Evolutionary conservation across 2,113 vertebrate species (phyloP), one percentile per base, ranked within the genome.

Genomic region (Pelusios castaneus): DNA sequence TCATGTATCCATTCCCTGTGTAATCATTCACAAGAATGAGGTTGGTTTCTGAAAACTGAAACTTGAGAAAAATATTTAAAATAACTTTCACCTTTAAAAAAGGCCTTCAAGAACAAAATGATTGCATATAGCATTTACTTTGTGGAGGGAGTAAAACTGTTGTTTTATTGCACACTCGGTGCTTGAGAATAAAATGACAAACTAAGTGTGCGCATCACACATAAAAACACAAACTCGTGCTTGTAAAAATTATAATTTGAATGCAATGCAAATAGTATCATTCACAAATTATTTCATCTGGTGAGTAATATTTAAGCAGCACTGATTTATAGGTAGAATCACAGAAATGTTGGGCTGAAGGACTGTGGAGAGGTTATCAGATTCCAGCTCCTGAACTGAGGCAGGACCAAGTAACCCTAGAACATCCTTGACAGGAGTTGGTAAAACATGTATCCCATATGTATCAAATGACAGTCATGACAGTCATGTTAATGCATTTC

Each of bases 21-120:
- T 49, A 85, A 67, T 91, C 60, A 84, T 85, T 94, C 96, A 77
- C 75, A 96, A 95, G 49, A 91, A 41, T 51, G 88, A 82, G 27
- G 47, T 82, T 82, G 93, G 73, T n/a, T 60, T 25, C 1, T 34
- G 34, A 52, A 95, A 80, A 90, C 17, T 10, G 1, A 91, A 79
- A 10, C 70, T 87, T 80, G 51, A 84, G 22, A 21, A 47, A 93
- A 80, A 8, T 19, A 84, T 82, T 88, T 89, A 67, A 82, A 89
- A 89, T 29, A n/a, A 92, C 56, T 25, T 81, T 52, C 58, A 91
- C 75, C 55, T 94, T 91, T 29, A 51, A 78, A 34, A 88, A 80
- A 92, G 55, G n/a, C 24, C 75, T 83, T 34, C 2, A 34, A 76
- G 87, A 45, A 56, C 52, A 85, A 88, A 88, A 56, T 87, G 56